Evolutionary conservation across 2,888 invertebrate species (phyloP), one percentile per base, ranked within the genome.

Genomic region (Ferrisia virgata): DNA sequence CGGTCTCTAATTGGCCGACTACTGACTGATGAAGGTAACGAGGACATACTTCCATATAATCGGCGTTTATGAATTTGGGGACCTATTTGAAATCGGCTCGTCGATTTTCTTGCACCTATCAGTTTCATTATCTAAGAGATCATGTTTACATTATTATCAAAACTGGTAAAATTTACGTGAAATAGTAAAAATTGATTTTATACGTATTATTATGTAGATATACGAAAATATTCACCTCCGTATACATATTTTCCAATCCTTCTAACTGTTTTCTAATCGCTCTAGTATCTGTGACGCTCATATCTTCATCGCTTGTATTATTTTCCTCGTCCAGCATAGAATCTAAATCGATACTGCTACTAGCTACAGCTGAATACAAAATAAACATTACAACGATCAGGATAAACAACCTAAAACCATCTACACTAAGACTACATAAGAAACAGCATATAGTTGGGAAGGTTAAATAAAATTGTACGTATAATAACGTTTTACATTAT

Each of bases 191-290:
- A 79, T 11, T n/a, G n/a, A n/a, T n/a, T n/a, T n/a, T n/a, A n/a
- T n/a, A n/a, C n/a, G n/a, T n/a, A n/a, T n/a, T n/a, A n/a, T n/a
- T n/a, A n/a, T n/a, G n/a, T n/a, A n/a, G 47, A 31, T 79, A 33
- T 64, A 31, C 18, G n/a, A n/a, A n/a, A n/a, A n/a, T n/a, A 85
- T 85, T 87, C 87, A 95, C 96, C 90, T 95, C 95, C 0, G 94
- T 94, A 88, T 96, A 96, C 95, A 95, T 96, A 86, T 92, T 93
- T 90, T 96, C 95, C 4, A 96, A 89, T 0, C 95, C 95, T 87
- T 95, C 92, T 43, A 96, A 89, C 88, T 96, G 96, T 85, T 94
- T 92, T 31, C 95, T 90, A 86, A 95, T 95, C 40, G 94, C 93
- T 86, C 94, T 90, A 9, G 88, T 88, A 79, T 89, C 89, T 80